A percentile compares a stretch with the other conserved stretches of the same genome.
These are phyloP conservation scores for Leucoraja erinaceus DNA, from an alignment of 2,113 vertebrate genomes.

Conservation along the genomic window DNA sequence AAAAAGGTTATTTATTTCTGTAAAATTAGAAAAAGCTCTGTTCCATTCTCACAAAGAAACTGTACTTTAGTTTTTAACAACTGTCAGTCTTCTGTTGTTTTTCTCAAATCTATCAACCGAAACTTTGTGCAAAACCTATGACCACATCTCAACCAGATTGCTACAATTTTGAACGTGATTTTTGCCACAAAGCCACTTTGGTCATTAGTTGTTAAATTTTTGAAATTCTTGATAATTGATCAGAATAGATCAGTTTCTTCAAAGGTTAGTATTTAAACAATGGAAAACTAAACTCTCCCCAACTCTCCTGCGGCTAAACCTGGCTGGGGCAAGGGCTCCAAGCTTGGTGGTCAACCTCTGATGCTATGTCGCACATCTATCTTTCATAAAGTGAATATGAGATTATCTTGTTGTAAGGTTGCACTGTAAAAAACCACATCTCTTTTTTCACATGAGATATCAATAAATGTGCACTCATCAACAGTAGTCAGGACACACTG, in stretches of 20 bases:
- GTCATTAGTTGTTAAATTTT: background rate
- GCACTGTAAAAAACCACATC: background rate
- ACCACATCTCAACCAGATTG: background rate
- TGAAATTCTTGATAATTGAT: background rate
- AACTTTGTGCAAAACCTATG: background rate
- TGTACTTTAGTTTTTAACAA: background rate
- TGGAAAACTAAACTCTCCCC: background rate
- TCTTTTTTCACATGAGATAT: background rate
- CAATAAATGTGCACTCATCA: background rate
- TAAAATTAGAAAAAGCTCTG: no score
- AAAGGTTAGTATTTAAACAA: background rate
- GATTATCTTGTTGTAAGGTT: background rate
- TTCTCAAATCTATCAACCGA: background rate
- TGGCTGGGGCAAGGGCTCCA: background rate
- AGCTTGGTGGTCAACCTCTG: background rate
- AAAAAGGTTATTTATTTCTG: background rate
- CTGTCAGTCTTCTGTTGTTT: background rate
- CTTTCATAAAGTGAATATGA: background rate
- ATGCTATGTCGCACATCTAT: background rate
- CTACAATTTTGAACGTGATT: slow-evolving; percentile 11
- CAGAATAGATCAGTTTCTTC: background rate
- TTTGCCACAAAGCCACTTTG: background rate
- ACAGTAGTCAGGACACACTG: background rate
- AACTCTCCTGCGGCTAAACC: background rate
- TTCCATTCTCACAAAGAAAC: background rate